phyloP scores from a whole-genome alignment of 92 coral and sea anemone genomes.

The Palythoa grandiflora region DNA sequence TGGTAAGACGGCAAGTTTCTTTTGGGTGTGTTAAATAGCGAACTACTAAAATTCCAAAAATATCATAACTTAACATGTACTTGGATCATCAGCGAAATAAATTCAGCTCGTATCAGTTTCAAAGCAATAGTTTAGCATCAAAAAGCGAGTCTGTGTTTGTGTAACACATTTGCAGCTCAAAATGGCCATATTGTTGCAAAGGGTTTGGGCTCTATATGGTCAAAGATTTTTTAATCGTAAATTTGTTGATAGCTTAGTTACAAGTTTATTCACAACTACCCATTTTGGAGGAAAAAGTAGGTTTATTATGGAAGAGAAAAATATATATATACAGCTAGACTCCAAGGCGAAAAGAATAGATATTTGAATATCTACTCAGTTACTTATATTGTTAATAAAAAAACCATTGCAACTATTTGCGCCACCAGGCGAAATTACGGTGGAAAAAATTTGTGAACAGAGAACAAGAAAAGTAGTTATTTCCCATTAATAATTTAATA shows the following conservation, averaged over 20 bases:
- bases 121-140: too few relatives aligned
- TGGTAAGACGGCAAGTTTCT: too few relatives aligned
- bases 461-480: slow-evolving; percentile 22
- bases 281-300: slow-evolving; percentile 2
- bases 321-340: slow-evolving; percentile 43
- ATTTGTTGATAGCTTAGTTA: slow-evolving; percentile 1
- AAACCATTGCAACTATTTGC: background rate
- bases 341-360: background rate
- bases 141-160: too few relatives aligned
- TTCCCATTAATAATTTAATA: slow-evolving; percentile 39
- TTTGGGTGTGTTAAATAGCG: too few relatives aligned
- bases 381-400: background rate
- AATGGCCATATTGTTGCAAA: too few relatives aligned
- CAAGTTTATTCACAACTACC: slow-evolving; percentile 38
- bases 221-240: background rate
- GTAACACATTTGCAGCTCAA: too few relatives aligned
- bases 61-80: too few relatives aligned
- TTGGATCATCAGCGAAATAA: too few relatives aligned
- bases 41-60: too few relatives aligned
- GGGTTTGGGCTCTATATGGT: background rate
- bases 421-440: slow-evolving; percentile 1
- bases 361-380: slow-evolving; percentile 11
- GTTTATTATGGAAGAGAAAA: background rate
- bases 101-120: too few relatives aligned
- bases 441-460: slow-evolving; percentile 40